Evolutionary conservation across 2,888 invertebrate species (phyloP).

Genomic region (Idaea dimidiata): DNA sequence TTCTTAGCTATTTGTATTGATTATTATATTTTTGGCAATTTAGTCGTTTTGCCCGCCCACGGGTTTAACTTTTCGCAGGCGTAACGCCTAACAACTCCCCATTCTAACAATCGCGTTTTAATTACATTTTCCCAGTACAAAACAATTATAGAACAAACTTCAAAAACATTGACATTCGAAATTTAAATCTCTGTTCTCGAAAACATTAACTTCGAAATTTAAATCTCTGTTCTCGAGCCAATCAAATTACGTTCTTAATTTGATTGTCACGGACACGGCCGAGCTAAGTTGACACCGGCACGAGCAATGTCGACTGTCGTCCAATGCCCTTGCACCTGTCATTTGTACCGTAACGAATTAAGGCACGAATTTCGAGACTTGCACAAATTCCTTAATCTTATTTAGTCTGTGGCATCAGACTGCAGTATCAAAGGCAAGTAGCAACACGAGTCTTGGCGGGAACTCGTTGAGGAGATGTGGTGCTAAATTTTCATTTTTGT

Average conservation of each 20-base stretch:
- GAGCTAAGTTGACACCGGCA: constrained; percentile 42
- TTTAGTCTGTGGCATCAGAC: neutral
- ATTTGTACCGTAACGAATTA: neutral
- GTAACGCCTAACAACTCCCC: no score
- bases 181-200: neutral
- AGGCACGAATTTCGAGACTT: neutral
- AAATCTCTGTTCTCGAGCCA: constrained; percentile 18
- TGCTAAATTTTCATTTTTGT: no score
- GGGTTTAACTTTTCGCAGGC: no score
- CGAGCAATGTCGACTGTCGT: constrained; percentile 49
- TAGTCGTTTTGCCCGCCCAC: no score
- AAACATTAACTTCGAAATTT: neutral
- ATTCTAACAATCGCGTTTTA: no score
- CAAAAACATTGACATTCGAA: neutral
- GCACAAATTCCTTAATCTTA: neutral
- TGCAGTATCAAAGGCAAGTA: neutral
- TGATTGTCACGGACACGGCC: constrained; percentile 47
- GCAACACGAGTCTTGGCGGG: no score
- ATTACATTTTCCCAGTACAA: no score
- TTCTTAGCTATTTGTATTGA: no score
- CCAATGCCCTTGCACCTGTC: constrained; percentile 68
- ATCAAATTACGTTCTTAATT: constrained; percentile 51
- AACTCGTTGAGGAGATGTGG: no score
- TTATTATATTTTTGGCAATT: no score
- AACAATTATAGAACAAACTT: no score